phyloP scores from a whole-genome alignment of 2,113 vertebrate genomes.

The Gasterosteus nipponicus region DNA sequence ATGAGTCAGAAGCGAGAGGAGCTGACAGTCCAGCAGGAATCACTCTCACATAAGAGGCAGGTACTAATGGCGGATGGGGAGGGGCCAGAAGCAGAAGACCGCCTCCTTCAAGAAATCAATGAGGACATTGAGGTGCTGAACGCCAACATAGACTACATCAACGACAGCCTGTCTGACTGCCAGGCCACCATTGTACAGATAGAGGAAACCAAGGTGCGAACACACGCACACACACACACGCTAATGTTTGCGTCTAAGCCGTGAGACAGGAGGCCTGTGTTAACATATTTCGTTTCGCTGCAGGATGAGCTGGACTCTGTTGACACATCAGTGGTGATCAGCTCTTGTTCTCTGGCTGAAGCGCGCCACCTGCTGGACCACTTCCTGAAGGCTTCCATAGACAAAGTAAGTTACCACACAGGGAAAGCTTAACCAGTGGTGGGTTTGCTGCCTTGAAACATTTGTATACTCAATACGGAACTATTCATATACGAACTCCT shows the following conservation, averaged over 20 bases:
- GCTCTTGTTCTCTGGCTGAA: slow-evolving; percentile 95
- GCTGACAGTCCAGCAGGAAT: slow-evolving; percentile 90
- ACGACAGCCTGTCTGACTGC: slow-evolving; percentile 94
- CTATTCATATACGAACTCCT: neutral
- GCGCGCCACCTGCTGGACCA: slow-evolving; percentile 94
- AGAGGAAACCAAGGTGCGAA: slow-evolving; percentile 92
- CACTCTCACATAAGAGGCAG: slow-evolving; percentile 85
- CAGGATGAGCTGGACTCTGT: slow-evolving; percentile 97
- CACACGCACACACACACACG: neutral
- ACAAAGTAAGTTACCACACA: slow-evolving; percentile 83
- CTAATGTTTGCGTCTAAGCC: neutral
- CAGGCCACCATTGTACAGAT: slow-evolving; percentile 98
- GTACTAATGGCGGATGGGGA: slow-evolving; percentile 87
- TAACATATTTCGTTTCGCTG: slow-evolving; percentile 26
- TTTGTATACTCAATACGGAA: neutral
- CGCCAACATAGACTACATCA: slow-evolving; percentile 98
- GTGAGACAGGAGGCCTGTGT: neutral
- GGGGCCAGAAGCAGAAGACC: slow-evolving; percentile 86
- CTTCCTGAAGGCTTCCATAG: slow-evolving; percentile 96
- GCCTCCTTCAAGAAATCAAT: slow-evolving; percentile 88
- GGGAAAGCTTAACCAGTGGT: neutral
- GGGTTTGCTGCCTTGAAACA: neutral
- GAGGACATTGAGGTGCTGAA: slow-evolving; percentile 95
- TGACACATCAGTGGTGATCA: slow-evolving; percentile 97
- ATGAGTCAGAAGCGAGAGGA: slow-evolving; percentile 94